Percentiles rank a stretch among this genome's conserved stretches.
These are phyloP conservation scores for Scopus umbretta DNA, from an alignment of 2,113 vertebrate species.

Conservation along the genomic window DNA sequence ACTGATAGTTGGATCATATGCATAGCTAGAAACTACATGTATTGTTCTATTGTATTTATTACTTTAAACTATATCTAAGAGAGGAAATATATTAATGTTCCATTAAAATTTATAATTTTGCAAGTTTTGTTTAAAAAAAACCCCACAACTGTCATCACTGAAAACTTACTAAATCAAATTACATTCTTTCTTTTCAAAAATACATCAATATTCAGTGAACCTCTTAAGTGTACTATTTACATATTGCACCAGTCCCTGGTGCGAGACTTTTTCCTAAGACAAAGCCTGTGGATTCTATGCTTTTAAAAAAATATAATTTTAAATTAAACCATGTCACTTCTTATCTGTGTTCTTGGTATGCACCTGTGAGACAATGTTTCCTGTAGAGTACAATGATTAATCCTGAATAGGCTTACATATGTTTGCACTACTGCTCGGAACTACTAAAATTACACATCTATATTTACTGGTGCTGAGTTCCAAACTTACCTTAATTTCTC, in stretches of 20 bases:
- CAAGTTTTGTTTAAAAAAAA: not conserved
- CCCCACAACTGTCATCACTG: not conserved
- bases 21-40: not conserved
- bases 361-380: not conserved
- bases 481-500: not conserved
- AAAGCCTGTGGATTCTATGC: not conserved
- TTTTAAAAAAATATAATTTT: not conserved
- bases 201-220: not conserved
- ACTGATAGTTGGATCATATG: not conserved
- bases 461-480: not conserved
- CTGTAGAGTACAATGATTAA: not conserved
- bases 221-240: not conserved
- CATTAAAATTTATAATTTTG: not conserved
- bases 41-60: not conserved
- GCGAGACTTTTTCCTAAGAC: not conserved
- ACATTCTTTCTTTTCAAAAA: not conserved
- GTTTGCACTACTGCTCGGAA: not conserved
- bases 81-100: not conserved
- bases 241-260: not conserved
- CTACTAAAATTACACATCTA: not conserved
- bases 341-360: not conserved
- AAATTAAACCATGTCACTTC: not conserved
- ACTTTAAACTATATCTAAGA: not conserved
- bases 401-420: not conserved
- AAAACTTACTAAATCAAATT: not conserved